These are phyloP conservation scores for Nannoperca obscura DNA, from an alignment of 2,797 vertebrate genomes.

Conservation along the genomic window DNA sequence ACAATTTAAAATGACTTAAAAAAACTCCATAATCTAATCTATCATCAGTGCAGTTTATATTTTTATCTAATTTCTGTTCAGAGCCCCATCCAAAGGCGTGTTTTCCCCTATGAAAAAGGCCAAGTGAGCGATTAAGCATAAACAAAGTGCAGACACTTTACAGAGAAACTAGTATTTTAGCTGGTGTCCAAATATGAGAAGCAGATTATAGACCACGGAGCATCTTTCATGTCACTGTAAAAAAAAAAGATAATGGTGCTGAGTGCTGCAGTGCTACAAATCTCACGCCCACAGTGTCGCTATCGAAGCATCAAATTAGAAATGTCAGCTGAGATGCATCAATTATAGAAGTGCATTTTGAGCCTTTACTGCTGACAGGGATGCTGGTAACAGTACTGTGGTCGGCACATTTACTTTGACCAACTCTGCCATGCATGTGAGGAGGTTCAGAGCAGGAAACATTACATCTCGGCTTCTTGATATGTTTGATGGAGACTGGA, in stretches of 20 bases:
- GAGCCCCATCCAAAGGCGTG: not conserved
- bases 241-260: conserved; percentile 10
- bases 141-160: not conserved
- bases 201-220: not conserved
- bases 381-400: not conserved
- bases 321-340: conserved; percentile 44
- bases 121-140: not conserved
- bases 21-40: not conserved
- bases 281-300: conserved; percentile 17
- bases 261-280: conserved; percentile 8
- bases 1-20: not conserved
- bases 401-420: too few relatives aligned
- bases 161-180: not conserved
- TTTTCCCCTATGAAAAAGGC: not conserved
- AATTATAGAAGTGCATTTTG: conserved; percentile 9
- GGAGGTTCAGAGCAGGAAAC: too few relatives aligned
- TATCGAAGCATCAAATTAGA: conserved; percentile 53
- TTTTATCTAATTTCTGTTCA: not conserved
- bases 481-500: not conserved
- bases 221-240: conserved; percentile 3
- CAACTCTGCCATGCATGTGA: too few relatives aligned
- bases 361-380: conserved; percentile 6
- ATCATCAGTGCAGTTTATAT: too few relatives aligned
- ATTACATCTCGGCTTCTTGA: not conserved
- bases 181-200: not conserved